phyloP scores from a whole-genome alignment of 2,797 vertebrate species.

The Otus scops region DNA sequence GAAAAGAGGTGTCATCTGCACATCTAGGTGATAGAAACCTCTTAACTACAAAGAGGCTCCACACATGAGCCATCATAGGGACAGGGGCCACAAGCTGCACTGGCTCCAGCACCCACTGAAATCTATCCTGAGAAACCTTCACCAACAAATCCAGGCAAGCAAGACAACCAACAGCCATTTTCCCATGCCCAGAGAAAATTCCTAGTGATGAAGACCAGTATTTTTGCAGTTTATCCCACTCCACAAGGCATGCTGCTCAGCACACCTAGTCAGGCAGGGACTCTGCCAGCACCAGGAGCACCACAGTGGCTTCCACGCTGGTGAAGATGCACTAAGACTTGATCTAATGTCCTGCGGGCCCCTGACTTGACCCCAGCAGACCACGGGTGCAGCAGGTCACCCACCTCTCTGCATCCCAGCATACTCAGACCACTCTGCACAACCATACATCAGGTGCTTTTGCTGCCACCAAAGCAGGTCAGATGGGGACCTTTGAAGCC shows the following conservation, averaged over 20 bases:
- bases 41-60: background rate
- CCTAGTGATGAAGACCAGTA: background rate
- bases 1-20: background rate
- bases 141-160: rapidly evolving
- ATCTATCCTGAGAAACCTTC: background rate
- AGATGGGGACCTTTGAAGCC: background rate
- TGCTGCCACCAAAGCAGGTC: background rate
- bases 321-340: background rate
- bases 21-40: background rate
- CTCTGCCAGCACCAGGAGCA: background rate
- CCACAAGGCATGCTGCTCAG: rapidly evolving
- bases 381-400: rapidly evolving
- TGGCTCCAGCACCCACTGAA: background rate
- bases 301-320: rapidly evolving
- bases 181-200: background rate
- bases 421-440: background rate
- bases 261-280: rapidly evolving
- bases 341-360: rapidly evolving
- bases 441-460: background rate
- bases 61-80: background rate
- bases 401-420: background rate
- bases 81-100: background rate
- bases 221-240: background rate
- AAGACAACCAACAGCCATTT: background rate
- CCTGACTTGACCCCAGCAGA: background rate